Base-by-base conservation (phyloP, 2,113 vertebrate species). In the Gallinago media region DNA sequence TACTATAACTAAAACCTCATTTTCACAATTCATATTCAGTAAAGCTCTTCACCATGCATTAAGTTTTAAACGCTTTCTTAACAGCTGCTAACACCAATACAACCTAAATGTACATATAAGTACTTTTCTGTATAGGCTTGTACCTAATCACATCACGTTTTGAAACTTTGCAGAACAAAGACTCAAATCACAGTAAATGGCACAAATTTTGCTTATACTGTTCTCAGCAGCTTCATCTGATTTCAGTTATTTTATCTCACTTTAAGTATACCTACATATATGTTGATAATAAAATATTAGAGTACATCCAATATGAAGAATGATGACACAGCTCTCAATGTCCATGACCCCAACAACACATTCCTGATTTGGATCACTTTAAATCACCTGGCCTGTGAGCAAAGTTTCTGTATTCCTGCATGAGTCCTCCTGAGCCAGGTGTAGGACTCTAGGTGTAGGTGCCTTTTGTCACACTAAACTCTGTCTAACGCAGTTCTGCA, bases 321-420 rank as follows among this genome's bases (percentile, higher is more conserved):
- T 29, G 15, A 62, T 54, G 8, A 25, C 19, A 11, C 5, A 70
- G 18, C 3, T 49, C 18, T 84, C 15, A 62, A 71, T 49, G 83
- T 56, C 36, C 55, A 38, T 59, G 27, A 74, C 18, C 8, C 4
- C 0, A 0, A 11, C 8, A 66, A 23, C 7, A 38, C 0, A 0
- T 23, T 25, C 8, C 27, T 1, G 0, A 4, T 15, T 72, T 66
- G 42, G 22, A 77, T 26, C 29, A 12, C 4, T 84, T 89, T 66
- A 67, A 50, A 78, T 19, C 25, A 42, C 11, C 47, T 38, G 27
- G 9, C 5, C 20, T 31, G 3, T 20, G 9, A 34, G 4, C 8
- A 77, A 61, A 78, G 4, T 22, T 17, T 84, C 50, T 65, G 66
- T 52, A 55, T 58, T 79, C 25, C 8, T 4, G 3, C 0, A 0